Evolutionary conservation across 1,140 invertebrate species (phyloP).

Genomic region (Lordiphosa collinella): DNA sequence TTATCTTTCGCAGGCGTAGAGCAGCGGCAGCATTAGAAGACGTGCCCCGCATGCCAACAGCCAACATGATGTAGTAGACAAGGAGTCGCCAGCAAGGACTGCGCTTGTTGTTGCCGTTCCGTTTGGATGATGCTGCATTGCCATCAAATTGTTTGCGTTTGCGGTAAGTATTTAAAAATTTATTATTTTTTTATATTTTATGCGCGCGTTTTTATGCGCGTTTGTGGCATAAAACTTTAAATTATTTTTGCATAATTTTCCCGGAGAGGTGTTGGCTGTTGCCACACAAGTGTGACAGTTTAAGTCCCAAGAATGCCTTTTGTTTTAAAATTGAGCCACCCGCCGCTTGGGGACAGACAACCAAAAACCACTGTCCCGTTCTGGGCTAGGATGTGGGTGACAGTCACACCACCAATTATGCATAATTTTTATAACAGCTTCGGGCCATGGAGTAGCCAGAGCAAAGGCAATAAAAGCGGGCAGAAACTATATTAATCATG

Average conservation of each 20-base stretch:
- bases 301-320: slow-evolving; percentile 7
- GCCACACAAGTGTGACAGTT: slow-evolving; percentile 26
- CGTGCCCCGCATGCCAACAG: not conserved
- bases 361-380: no score
- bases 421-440: slow-evolving; percentile 57
- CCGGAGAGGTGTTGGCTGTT: not conserved
- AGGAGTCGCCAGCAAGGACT: slow-evolving; percentile 20
- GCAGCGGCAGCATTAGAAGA: not conserved
- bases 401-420: slow-evolving; percentile 60
- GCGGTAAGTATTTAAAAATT: slow-evolving; percentile 38
- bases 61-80: slow-evolving; percentile 41
- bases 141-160: slow-evolving; percentile 33
- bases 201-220: not conserved
- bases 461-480: slow-evolving; percentile 7
- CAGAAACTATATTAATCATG: slow-evolving; percentile 54
- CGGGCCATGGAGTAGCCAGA: slow-evolving; percentile 7
- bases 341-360: not conserved
- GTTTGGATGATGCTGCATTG: slow-evolving; percentile 15
- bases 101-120: not conserved
- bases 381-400: slow-evolving; percentile 1
- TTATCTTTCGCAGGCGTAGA: slow-evolving; percentile 31
- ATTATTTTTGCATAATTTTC: slow-evolving; percentile 35
- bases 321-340: slow-evolving; percentile 21
- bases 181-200: slow-evolving; percentile 29
- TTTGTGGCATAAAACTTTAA: slow-evolving; percentile 33